Evolutionary conservation across 2,113 vertebrate genomes (phyloP), one percentile per base, ranked within the genome.

Genomic region (Hippocampus zosterae): DNA sequence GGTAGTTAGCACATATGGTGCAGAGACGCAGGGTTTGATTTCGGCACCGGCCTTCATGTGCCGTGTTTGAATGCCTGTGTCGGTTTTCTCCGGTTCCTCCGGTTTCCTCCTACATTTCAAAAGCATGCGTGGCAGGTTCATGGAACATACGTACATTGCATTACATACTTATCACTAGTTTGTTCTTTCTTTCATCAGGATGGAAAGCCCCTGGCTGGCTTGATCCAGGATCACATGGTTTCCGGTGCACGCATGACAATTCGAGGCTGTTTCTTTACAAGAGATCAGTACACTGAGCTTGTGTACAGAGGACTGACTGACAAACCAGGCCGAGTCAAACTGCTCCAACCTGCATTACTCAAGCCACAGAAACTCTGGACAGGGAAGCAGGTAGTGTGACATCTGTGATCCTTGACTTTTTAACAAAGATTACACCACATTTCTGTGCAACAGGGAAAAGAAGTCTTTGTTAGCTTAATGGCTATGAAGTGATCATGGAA

Each of bases 191-290:
- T 23, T 70, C 72, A 29, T 44, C 27, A 99, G 96, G 97, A 99
- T 74, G 97, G 97, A 52, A 97, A 93, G 42, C 97, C 97, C 0
- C 80, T 99, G 75, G 96, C 97, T 0, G 97, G 97, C 13, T 69
- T 99, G 84, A 99, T 99, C 81, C 97, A 99, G 83, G 97, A 99
- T 81, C 96, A 99, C 91, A 98, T 99, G 94, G 90, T 99, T 16
- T 97, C 98, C 0, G 98, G 96, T 16, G 92, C 95, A 23, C 93
- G 91, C 82, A 98, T 99, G 96, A 99, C 98, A 0, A 91, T 92
- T n/a, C 91, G 95, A 1, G 92, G 93, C 77, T 95, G 95, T 73
- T 98, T 95, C 87, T 98, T 99, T 83, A 93, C 87, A 9, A 88
- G 92, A 68, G 95, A 95, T 29, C 94, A 98, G 73, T 99, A 98